phyloP scores from a whole-genome alignment of 2,113 vertebrate genomes.

The Meriones unguiculatus region DNA sequence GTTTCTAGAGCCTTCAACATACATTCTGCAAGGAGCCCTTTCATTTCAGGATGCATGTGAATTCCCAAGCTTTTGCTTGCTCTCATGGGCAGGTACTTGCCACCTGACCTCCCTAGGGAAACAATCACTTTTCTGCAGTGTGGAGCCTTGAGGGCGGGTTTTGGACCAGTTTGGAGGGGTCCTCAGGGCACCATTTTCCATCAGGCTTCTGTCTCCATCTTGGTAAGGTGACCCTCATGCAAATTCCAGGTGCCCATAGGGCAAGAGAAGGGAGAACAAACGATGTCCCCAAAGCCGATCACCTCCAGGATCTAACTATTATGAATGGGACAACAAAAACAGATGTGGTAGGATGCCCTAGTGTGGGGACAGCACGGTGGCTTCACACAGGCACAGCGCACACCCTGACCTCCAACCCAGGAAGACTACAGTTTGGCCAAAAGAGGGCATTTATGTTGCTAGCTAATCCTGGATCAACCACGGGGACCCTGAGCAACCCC shows the following conservation, averaged over 20 bases:
- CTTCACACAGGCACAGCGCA: not conserved
- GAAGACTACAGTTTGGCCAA: not conserved
- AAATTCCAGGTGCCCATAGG: not conserved
- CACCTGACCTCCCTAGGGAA: not conserved
- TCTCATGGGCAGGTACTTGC: not conserved
- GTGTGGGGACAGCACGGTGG: not conserved
- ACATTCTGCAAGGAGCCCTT: not conserved
- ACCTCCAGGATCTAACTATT: not conserved
- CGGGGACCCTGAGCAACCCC: not conserved
- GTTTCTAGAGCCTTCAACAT: not conserved
- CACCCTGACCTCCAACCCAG: not conserved
- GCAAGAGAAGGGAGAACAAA: not conserved
- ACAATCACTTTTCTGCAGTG: not conserved
- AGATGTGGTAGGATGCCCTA: not conserved
- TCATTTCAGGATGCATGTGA: not conserved
- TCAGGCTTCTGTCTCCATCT: not conserved
- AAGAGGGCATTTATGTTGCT: not conserved
- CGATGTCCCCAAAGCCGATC: not conserved
- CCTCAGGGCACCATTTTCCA: not conserved
- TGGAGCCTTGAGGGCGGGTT: not conserved
- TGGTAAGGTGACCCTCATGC: not conserved
- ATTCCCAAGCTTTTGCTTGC: not conserved
- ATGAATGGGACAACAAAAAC: not conserved
- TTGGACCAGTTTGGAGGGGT: not conserved
- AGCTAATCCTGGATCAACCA: not conserved